These are phyloP conservation scores for Hydrolagus colliei DNA, from an alignment of 2,797 vertebrate species.

Conservation along the genomic window DNA sequence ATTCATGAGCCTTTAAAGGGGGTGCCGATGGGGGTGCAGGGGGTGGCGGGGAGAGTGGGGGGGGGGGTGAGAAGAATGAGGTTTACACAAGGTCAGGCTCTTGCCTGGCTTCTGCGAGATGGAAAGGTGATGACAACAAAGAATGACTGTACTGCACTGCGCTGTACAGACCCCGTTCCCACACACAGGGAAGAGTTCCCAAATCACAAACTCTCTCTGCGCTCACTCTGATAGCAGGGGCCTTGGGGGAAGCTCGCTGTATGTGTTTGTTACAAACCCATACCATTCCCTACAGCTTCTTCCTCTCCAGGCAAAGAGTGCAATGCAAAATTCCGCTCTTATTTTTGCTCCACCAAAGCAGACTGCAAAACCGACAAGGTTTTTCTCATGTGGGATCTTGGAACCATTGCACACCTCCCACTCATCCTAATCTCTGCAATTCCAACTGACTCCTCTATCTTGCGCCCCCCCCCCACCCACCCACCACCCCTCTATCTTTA, in stretches of 20 bases:
- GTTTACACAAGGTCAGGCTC: not conserved
- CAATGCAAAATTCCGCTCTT: not conserved
- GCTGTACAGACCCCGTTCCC: not conserved
- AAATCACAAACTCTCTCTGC: not conserved
- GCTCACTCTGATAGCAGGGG: not conserved
- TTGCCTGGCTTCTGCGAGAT: not conserved
- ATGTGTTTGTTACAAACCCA: not conserved
- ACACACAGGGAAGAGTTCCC: not conserved
- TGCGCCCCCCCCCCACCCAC: too few species aligned
- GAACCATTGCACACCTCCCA: too few species aligned
- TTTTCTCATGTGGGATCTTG: too few species aligned
- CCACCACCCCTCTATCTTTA: too few species aligned
- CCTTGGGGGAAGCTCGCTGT: not conserved
- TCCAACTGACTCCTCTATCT: too few species aligned
- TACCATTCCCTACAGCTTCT: not conserved
- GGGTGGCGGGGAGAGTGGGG: too few species aligned
- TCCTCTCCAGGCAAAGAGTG: not conserved
- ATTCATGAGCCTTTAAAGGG: too few species aligned
- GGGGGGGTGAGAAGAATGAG: not conserved
- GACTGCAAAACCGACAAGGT: too few species aligned
- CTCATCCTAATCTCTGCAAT: too few species aligned
- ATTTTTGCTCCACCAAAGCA: too few species aligned
- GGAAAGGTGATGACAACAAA: constrained; percentile 7
- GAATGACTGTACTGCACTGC: not conserved
- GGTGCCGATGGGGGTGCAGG: too few species aligned